A percentile compares a stretch with the other conserved stretches of the same genome.
Conservation (phyloP, 2,888 invertebrate species). For the Caenorhabditis doughertyi region DNA sequence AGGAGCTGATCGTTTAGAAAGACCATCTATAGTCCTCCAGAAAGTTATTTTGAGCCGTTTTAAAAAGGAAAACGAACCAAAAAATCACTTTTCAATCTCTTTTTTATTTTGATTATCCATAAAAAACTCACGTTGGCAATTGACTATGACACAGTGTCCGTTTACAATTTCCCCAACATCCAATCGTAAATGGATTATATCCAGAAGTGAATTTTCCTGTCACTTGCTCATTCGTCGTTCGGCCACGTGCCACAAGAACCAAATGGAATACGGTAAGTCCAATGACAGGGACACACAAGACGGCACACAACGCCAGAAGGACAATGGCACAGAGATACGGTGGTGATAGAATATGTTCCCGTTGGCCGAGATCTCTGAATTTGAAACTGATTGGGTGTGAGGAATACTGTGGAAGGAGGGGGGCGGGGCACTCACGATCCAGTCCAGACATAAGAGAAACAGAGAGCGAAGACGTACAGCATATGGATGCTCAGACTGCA, state of each 20-base stretch:
- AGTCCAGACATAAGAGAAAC: slow-evolving; percentile 91
- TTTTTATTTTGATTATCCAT: neutral
- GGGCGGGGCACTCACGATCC: slow-evolving; percentile 47
- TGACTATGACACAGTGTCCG: slow-evolving; percentile 96
- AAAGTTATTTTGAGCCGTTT: no score
- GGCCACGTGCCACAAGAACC: slow-evolving; percentile 94
- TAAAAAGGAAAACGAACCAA: no score
- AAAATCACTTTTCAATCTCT: neutral
- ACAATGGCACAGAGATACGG: slow-evolving; percentile 86
- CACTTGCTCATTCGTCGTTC: slow-evolving; percentile 99
- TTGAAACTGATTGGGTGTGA: neutral
- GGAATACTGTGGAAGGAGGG: neutral
- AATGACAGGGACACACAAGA: slow-evolving; percentile 96
- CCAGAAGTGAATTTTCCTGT: slow-evolving; percentile 99
- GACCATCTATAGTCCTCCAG: no score
- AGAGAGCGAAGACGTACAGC: slow-evolving; percentile 96
- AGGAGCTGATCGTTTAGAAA: no score
- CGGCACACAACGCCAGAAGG: slow-evolving; percentile 92
- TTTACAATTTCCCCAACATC: slow-evolving; percentile 96
- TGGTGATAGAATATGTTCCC: slow-evolving; percentile 73
- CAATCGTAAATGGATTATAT: slow-evolving; percentile 97
- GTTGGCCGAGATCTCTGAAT: slow-evolving; percentile 55
- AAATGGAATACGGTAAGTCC: slow-evolving; percentile 98
- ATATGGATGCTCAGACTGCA: slow-evolving; percentile 97
- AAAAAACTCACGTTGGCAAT: slow-evolving; percentile 90